A percentile compares a stretch with the other conserved stretches of the same genome.
phyloP scores from a whole-genome alignment of 2,797 vertebrate genomes.

The Arnoldichthys spilopterus region DNA sequence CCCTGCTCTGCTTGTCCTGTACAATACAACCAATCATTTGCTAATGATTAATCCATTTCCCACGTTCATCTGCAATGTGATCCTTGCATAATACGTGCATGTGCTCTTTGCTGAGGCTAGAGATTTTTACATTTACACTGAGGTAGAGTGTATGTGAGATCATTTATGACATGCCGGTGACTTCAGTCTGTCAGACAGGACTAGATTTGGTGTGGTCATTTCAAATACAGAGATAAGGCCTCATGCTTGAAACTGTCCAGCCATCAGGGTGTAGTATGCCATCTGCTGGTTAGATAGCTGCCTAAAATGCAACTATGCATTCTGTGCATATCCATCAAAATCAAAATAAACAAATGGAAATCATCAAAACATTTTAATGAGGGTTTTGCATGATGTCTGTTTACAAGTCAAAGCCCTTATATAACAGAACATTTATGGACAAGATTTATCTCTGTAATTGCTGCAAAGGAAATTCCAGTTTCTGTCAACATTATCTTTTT shows the following conservation, averaged over 20 bases:
- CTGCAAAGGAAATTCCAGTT: conserved; percentile 59
- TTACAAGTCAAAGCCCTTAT: conserved; percentile 52
- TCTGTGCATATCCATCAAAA: conserved; percentile 23
- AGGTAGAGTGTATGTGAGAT: not conserved
- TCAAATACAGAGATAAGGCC: not conserved
- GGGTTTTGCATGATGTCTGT: conserved; percentile 52
- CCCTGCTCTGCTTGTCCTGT: not conserved
- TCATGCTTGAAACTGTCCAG: not conserved
- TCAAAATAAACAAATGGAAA: conserved; percentile 48
- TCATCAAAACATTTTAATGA: conserved; percentile 42
- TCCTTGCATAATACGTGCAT: not conserved
- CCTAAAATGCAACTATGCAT: not conserved
- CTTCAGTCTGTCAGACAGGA: not conserved
- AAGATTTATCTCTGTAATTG: conserved; percentile 60
- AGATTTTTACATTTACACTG: not conserved
- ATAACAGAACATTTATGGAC: conserved; percentile 49
- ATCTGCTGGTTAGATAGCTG: conserved; percentile 40
- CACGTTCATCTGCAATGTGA: not conserved
- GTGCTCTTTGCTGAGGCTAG: not conserved
- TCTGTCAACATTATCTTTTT: conserved; percentile 51
- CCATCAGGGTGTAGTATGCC: conserved; percentile 36
- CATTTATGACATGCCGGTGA: not conserved
- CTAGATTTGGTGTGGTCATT: conserved; percentile 2
- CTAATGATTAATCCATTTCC: not conserved
- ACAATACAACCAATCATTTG: not conserved